Percentiles rank a stretch among this genome's conserved stretches.
phyloP scores from a whole-genome alignment of 2,113 vertebrate genomes.

The Hyperopisus bebe region DNA sequence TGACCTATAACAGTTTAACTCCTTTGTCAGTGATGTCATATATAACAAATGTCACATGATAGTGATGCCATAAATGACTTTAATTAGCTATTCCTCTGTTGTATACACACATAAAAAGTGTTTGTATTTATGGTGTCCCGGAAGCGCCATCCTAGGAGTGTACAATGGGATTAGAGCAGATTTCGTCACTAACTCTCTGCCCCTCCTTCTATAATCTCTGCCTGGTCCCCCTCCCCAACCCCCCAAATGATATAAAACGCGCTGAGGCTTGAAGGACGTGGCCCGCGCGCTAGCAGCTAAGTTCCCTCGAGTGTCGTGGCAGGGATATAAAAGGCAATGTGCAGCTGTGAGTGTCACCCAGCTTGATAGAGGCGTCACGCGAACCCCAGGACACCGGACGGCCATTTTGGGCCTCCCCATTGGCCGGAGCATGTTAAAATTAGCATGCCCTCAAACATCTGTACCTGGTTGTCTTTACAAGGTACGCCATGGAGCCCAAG shows the following conservation, averaged over 20 bases:
- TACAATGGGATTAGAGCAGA: constrained; percentile 56
- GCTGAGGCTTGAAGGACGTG: constrained; percentile 62
- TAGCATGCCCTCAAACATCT: not conserved
- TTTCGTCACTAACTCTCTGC: constrained; percentile 50
- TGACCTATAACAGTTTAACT: not conserved
- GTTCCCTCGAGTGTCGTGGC: constrained; percentile 47
- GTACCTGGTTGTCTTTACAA: not conserved
- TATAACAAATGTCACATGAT: not conserved
- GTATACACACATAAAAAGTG: not conserved
- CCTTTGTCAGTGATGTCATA: not conserved
- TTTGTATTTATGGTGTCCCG: not conserved
- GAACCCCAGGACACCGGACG: not conserved
- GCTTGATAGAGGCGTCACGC: not conserved
- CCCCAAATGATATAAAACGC: constrained; percentile 49
- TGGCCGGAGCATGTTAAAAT: not conserved
- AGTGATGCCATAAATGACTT: not conserved
- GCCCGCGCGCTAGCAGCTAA: constrained; percentile 47
- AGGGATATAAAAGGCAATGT: constrained; percentile 56
- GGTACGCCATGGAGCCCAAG: not conserved
- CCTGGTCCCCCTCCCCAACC: constrained; percentile 45
- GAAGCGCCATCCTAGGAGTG: not conserved
- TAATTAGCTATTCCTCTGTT: not conserved
- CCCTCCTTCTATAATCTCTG: constrained; percentile 45
- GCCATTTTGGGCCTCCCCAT: not conserved
- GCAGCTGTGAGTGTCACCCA: constrained; percentile 21